A percentile compares a stretch with the other conserved stretches of the same genome.
Evolutionary conservation across 2,888 invertebrate species (phyloP).

Genomic region (Agonopterix heracliana): DNA sequence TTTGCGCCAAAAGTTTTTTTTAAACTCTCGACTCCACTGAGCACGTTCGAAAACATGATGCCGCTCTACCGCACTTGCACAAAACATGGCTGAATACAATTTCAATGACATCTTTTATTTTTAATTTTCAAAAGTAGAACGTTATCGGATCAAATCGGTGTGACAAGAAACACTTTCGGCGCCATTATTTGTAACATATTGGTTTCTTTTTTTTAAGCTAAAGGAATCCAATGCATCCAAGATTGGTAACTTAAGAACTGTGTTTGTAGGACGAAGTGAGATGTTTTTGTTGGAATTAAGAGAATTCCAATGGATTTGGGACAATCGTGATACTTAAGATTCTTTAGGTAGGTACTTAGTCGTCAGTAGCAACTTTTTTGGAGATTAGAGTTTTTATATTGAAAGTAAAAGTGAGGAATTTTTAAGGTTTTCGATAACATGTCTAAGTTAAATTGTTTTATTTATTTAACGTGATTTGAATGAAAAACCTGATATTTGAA

Average conservation of each 20-base stretch:
- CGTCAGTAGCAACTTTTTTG: background rate
- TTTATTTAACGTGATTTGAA: too few relatives aligned
- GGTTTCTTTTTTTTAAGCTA: too few relatives aligned
- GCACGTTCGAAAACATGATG: conserved; percentile 12
- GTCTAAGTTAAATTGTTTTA: too few relatives aligned
- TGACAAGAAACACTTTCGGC: conserved; percentile 42
- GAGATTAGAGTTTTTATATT: conserved; percentile 14
- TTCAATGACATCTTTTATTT: conserved; percentile 19
- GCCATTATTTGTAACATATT: conserved; percentile 31
- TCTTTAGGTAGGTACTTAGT: background rate
- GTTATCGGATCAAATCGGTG: conserved; percentile 41
- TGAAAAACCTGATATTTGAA: too few relatives aligned
- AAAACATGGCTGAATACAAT: conserved; percentile 13
- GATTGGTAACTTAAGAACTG: conserved; percentile 31
- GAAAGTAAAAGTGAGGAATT: conserved; percentile 10
- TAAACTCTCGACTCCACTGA: conserved; percentile 2
- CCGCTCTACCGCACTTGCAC: conserved; percentile 12
- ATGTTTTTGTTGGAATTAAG: conserved; percentile 18
- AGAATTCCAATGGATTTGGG: conserved; percentile 11
- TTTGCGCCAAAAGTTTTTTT: conserved; percentile 9
- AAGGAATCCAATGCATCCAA: too few relatives aligned
- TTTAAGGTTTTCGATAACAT: background rate
- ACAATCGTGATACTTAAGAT: conserved; percentile 13
- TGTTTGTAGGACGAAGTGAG: conserved; percentile 22
- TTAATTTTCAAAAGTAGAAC: conserved; percentile 11